A percentile compares a stretch with the other conserved stretches of the same genome.
These are phyloP conservation scores for Andrena praecox DNA, from an alignment of 2,888 invertebrate genomes.

Conservation along the genomic window DNA sequence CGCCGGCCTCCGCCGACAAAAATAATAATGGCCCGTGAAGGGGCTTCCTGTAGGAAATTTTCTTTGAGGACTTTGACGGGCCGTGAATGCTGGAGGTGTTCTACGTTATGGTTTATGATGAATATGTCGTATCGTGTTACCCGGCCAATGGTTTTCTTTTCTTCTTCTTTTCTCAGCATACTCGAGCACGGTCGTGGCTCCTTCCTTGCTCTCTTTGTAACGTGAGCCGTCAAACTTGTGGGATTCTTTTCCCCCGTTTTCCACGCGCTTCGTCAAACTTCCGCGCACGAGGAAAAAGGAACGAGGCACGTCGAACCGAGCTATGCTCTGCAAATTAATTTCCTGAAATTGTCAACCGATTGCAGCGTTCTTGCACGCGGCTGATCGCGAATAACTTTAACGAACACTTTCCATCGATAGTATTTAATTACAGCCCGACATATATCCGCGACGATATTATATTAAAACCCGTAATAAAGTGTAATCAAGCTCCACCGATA, in stretches of 20 bases:
- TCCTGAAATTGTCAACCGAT: constrained; percentile 17
- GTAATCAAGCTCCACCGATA: constrained; percentile 20
- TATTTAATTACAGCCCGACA: constrained; percentile 38
- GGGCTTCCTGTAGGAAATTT: constrained; percentile 77
- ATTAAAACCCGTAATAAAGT: constrained; percentile 46
- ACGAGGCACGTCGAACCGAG: neutral
- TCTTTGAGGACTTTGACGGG: constrained; percentile 80
- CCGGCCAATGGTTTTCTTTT: constrained; percentile 63
- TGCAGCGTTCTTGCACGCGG: neutral
- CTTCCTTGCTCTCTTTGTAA: constrained; percentile 31
- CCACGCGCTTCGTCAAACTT: constrained; percentile 16
- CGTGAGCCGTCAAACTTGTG: constrained; percentile 3
- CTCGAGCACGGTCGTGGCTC: constrained; percentile 18
- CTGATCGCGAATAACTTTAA: constrained; percentile 29
- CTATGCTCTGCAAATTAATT: constrained; percentile 12
- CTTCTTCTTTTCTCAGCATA: constrained; percentile 35
- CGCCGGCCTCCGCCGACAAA: constrained; percentile 64
- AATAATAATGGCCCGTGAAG: constrained; percentile 74
- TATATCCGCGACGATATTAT: constrained; percentile 30
- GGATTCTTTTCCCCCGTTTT: constrained; percentile 19
- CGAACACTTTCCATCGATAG: constrained; percentile 17
- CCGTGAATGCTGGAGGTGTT: constrained; percentile 78
- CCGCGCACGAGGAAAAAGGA: neutral
- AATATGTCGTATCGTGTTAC: constrained; percentile 81
- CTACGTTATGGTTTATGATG: constrained; percentile 81